Evolutionary conservation across 2,888 invertebrate species (phyloP).

Genomic region (Camponotus fellah): DNA sequence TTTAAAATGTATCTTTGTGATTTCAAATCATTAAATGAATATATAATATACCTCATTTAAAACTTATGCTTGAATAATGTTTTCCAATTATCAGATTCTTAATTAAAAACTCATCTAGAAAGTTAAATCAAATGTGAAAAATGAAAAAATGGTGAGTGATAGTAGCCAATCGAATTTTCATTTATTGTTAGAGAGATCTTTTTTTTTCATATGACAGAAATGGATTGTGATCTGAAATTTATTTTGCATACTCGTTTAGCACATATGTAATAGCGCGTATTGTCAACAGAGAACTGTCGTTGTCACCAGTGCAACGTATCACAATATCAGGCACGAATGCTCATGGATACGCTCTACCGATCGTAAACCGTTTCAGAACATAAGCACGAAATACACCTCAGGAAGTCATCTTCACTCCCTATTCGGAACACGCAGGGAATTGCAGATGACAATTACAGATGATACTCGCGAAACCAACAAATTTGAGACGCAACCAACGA

Average conservation of each 20-base stretch:
- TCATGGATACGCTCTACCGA: conserved; percentile 51
- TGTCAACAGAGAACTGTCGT: conserved; percentile 33
- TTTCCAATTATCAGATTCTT: not conserved
- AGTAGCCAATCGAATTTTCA: not conserved
- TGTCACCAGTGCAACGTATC: conserved; percentile 24
- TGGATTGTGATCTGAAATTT: not conserved
- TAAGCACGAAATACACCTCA: conserved; percentile 53
- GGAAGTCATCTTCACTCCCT: conserved; percentile 68
- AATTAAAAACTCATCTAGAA: not conserved
- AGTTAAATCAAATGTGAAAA: not conserved
- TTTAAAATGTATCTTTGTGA: not conserved
- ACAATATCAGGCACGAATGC: conserved; percentile 44
- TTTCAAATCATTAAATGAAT: not conserved
- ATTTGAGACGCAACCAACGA: not conserved
- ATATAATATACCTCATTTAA: not conserved
- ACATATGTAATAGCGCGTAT: conserved; percentile 31
- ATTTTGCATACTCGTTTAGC: conserved; percentile 1
- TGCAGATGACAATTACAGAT: conserved; percentile 46
- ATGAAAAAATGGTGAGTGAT: not conserved
- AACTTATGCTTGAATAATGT: not conserved
- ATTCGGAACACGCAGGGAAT: conserved; percentile 18
- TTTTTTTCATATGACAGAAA: not conserved
- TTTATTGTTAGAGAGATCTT: not conserved
- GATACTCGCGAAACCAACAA: conserved; percentile 2
- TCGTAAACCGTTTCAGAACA: conserved; percentile 57